Evolutionary conservation across 2,113 vertebrate genomes (phyloP), one percentile per base, ranked within the genome.

Genomic region (Silurus meridionalis): DNA sequence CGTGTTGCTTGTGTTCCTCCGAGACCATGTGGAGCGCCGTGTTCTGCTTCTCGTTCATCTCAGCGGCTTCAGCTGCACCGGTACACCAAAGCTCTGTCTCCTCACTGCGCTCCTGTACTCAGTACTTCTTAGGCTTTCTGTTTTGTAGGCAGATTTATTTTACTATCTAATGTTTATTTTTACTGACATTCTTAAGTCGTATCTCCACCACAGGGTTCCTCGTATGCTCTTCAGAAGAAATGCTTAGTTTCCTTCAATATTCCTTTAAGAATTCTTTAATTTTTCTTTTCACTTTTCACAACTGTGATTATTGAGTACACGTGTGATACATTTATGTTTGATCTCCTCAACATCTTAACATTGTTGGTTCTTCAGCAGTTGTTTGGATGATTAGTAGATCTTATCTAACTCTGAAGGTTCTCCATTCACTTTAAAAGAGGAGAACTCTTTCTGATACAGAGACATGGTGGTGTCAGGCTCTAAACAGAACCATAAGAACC

Each of bases 41-140:
- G 5, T 15, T 82, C 80, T 82, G 11, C 61, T 25, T 82, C 61
- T 50, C 15, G 2, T 52, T 82, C 80, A 82, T 64, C 80, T 82
- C 60, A 15, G 80, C 46, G 10, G 80, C n/a, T 6, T 52, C 80
- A n/a, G 17, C 80, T 52, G 80, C 80, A 52, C 80, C 80, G 80
- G 80, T 82, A 82, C 25, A 60, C 57, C 28, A 46, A 80, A 21
- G 14, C 17, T 2, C 37, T 21, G 37, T 19, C 25, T 19, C 55
- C 25, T 25, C 0, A 78, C 52, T 25, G 2, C 2, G 6, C 1
- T 17, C 10, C 15, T 28, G 4, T 28, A 2, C 21, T 74, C 23
- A 50, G 37, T 37, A 3, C 37, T 37, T 37, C 37, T 37, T 37
- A 37, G 37, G 19, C 5, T 61, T 75, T 48, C 15, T 63, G 61